phyloP scores from a whole-genome alignment of 2,797 vertebrate genomes.

The Oceanodroma leucorhoa region DNA sequence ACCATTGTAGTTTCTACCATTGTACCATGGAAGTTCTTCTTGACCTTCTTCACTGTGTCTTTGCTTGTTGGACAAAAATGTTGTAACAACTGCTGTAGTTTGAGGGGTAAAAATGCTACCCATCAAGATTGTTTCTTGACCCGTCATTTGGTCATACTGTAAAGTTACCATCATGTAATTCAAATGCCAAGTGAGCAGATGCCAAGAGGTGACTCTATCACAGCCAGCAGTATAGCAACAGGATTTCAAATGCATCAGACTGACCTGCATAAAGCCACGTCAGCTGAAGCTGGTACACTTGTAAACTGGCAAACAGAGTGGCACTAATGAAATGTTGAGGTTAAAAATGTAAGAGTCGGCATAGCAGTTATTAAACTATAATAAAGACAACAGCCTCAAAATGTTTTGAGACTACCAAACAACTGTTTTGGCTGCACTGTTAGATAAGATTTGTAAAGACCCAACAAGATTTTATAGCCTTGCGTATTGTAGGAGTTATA shows the following conservation, averaged over 20 bases:
- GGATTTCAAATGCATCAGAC: not conserved
- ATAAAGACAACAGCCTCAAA: not conserved
- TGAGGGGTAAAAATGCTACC: not conserved
- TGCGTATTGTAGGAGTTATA: not conserved
- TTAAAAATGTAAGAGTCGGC: not conserved
- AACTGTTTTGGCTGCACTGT: not conserved
- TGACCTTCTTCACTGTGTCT: not conserved
- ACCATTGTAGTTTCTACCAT: not conserved
- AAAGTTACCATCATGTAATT: not conserved
- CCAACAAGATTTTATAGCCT: not conserved
- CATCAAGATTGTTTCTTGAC: not conserved
- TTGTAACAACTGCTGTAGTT: not conserved
- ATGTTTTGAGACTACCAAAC: not conserved
- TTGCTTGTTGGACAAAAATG: not conserved
- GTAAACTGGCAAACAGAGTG: not conserved
- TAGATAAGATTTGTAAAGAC: not conserved
- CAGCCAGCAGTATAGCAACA: not conserved
- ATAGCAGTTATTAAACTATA: not conserved
- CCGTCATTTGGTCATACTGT: not conserved
- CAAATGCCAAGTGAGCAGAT: not conserved
- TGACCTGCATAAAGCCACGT: not conserved
- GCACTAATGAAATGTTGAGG: not conserved
- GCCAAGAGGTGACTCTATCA: not conserved
- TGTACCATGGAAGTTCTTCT: not conserved
- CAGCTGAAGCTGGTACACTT: not conserved